These are phyloP conservation scores for Apodemus sylvaticus DNA, from an alignment of 2,113 vertebrate genomes.

Conservation along the genomic window DNA sequence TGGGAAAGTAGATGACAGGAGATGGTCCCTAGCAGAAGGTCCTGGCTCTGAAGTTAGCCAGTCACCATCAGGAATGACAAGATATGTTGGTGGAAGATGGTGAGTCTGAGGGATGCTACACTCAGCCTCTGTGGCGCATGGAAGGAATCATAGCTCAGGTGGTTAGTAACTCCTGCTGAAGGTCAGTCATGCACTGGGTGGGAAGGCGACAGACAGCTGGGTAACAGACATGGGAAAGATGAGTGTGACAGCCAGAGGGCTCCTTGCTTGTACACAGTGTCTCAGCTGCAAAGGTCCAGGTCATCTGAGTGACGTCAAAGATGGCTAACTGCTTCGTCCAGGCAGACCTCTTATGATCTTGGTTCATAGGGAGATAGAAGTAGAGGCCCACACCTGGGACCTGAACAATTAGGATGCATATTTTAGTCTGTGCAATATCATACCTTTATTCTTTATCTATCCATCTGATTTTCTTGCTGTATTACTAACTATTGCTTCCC, in stretches of 20 bases:
- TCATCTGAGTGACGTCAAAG: neutral
- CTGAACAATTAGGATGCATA: neutral
- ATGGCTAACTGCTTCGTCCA: neutral
- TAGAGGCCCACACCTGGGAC: neutral
- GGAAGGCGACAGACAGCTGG: neutral
- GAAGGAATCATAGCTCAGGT: neutral
- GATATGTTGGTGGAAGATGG: neutral
- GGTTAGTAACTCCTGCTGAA: neutral
- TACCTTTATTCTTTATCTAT: neutral
- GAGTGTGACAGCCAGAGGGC: neutral
- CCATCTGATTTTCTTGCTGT: neutral
- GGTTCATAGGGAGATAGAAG: too few species aligned
- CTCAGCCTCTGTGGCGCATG: neutral
- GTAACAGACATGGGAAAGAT: neutral
- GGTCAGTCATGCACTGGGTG: neutral
- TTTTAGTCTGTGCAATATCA: neutral
- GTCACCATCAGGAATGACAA: neutral
- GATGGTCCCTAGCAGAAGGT: neutral
- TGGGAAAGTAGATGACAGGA: too few species aligned
- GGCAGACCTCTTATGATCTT: neutral
- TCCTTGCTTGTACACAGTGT: neutral
- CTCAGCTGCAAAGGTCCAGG: neutral
- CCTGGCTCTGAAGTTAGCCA: neutral
- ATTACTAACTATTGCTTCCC: neutral
- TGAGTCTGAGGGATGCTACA: too few species aligned